Evolutionary conservation across 2,797 vertebrate genomes (phyloP), one percentile per base, ranked within the genome.

Genomic region (Mallotus villosus): DNA sequence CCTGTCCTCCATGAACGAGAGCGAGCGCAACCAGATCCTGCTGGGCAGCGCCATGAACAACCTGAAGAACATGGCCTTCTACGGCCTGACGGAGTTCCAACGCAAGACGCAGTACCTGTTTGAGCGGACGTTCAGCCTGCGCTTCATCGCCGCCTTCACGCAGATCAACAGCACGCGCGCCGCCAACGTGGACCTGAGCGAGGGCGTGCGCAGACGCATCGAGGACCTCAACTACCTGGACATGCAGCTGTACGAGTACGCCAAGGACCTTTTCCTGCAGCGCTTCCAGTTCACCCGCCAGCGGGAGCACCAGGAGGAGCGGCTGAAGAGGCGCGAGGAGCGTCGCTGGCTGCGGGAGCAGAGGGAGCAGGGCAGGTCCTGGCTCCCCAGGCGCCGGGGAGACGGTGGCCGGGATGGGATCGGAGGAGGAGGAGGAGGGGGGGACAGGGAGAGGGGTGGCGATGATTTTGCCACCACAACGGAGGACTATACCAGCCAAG

Each of bases 91-190:
- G 0, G 97, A 99, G 82, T 99, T 98, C 84, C 97, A 99, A 84
- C 94, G 97, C 86, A 99, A 99, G 92, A 98, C 97, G 0, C 97
- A 99, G 84, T 98, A 97, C 90, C 93, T 99, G 89, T 99, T 99
- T 59, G 97, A 99, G 92, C 96, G 96, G 91, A 99, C 97, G 90
- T 99, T 99, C 92, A 96, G 90, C 89, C 94, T 99, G 83, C 94
- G 95, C 78, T 99, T 99, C 91, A 98, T 99, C 86, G 91, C 97
- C 1, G 95, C 97, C 0, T 99, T 99, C 92, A 99, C 96, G 5
- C 97, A 99, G 67, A 95, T 99, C 90, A 99, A 98, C 34, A 96
- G 96, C 78, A 99, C 97, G 0, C 93, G 97, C 4, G 97, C 97
- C 22, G 96, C 97, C 87, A 97, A 97, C 0, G 97, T 98, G 91